These are phyloP conservation scores for Cheilosia impressa DNA, from an alignment of 2,888 invertebrate genomes.

Conservation along the genomic window DNA sequence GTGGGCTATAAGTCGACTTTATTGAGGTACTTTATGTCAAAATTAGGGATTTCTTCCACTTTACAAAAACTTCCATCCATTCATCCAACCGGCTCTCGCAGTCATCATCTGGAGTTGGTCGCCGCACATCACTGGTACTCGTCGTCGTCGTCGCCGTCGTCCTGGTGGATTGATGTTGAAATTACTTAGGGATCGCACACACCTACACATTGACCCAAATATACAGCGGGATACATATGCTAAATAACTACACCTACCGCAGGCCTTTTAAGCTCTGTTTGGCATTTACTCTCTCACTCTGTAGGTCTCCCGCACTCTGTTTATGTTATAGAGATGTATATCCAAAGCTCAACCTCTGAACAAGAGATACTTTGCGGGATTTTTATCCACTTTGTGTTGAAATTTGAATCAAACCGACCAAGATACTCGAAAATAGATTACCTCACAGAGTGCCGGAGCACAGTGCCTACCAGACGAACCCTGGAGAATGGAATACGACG, in stretches of 20 bases:
- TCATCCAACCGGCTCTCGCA: neutral
- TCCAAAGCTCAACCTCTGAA: constrained; percentile 27
- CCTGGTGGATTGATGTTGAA: constrained; percentile 56
- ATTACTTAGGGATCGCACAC: constrained; percentile 49
- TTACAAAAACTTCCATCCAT: constrained; percentile 24
- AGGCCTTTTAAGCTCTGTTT: constrained; percentile 47
- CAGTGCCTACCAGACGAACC: neutral
- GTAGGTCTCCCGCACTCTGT: neutral
- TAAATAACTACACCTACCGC: constrained; percentile 6
- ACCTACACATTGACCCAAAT: constrained; percentile 48
- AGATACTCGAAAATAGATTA: constrained; percentile 74
- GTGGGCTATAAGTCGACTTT: constrained; percentile 73
- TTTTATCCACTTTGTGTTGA: constrained; percentile 65
- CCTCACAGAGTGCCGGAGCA: constrained; percentile 37
- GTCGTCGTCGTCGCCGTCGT: constrained; percentile 2
- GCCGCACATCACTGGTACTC: constrained; percentile 30
- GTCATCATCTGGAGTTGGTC: constrained; percentile 16
- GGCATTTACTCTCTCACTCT: constrained; percentile 35
- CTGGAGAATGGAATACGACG: constrained; percentile 19
- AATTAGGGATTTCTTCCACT: constrained; percentile 74
- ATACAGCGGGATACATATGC: constrained; percentile 8
- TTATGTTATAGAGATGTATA: constrained; percentile 12
- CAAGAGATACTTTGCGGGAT: constrained; percentile 60
- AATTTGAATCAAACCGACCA: constrained; percentile 70
- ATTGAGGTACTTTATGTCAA: constrained; percentile 75